Base-by-base conservation (phyloP, 2,113 vertebrate species). In the Coryphaenoides rupestris region DNA sequence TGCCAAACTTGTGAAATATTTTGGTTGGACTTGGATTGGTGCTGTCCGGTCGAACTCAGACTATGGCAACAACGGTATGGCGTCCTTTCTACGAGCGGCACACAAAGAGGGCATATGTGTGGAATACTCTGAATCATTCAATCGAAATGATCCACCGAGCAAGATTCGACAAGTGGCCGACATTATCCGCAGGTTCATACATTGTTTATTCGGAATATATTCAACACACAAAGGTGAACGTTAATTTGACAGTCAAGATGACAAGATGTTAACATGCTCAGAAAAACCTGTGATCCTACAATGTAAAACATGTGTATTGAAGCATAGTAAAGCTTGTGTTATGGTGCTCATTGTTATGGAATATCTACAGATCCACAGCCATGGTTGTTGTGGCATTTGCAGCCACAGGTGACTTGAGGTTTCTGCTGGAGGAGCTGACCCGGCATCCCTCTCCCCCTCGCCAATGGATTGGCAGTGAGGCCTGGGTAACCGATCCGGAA, bases 11-110 rank as follows among this genome's bases (percentile, higher is more conserved):
- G 61, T 91, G 1, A 89, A 89, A 52, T 77, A 84, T 2, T 91
- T 89, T 55, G 87, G 74, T 16, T 92, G 90, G 90, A 90, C 80
- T 1, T 92, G 90, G 89, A 88, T 92, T 2, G 91, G 90, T 6
- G 80, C 89, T 5, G 62, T 92, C 26, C 72, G 79, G 0, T 89
- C 88, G 0, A 88, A 91, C 69, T 81, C 87, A 0, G 90, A 92
- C 22, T 91, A 91, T 49, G 90, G 90, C 6, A 88, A 88, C 66
- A 79, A 82, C 13, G 88, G 85, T 12, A 90, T 90, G 80, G 70
- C 80, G 0, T 68, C 83, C n/a, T 91, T 91, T 56, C 61, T 88
- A 19, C 19, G 66, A 0, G 81, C 83, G 53, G 86, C 86, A 0
- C 62, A 55, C 9, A 69, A 68, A 52, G 78, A 87, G 45, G 87